Evolutionary conservation across 2,888 invertebrate genomes (phyloP), one percentile per base, ranked within the genome.

Genomic region (Agriotes lineatus): DNA sequence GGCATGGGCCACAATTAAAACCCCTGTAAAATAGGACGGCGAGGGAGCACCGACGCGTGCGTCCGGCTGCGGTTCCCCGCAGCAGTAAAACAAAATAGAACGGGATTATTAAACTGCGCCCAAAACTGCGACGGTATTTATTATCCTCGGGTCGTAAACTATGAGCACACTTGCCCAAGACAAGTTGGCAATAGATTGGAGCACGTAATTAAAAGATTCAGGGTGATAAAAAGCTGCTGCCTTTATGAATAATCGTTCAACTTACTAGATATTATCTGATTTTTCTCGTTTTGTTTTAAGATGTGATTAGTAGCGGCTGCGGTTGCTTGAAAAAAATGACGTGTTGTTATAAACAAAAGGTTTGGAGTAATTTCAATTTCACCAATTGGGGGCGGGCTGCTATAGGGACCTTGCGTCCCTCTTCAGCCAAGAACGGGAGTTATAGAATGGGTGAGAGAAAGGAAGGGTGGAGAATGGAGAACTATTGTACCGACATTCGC

Each of bases 31-130:
- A 60, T 69, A 60, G 64, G 35, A 69, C 44, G 59, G 59, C 63
- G 18, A 54, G 63, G 62, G 58, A 67, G 63, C 44, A 59, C 52
- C 52, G 52, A 63, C 16, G 63, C 63, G 68, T 42, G 59, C 60
- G 69, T 64, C 69, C 60, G 65, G 50, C 45, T 65, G 69, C 39
- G 69, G 69, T 69, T 65, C 44, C 56, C 64, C 69, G 64, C 60
- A 64, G 54, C 64, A 65, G 60, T 60, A 60, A 64, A 69, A 58
- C 64, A 65, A 69, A 69, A 60, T 69, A 65, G 64, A 59, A 59
- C 56, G 54, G 59, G 58, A 69, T 65, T 65, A 69, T 69, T 69
- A 69, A 69, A 64, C 60, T 63, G 35, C 35, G 25, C 52, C 63
- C 54, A 50, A 65, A 65, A 65, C 35, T 65, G 30, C 39, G 22